Evolutionary conservation across 2,797 vertebrate genomes (phyloP).

Genomic region (Eulemur coronatus): DNA sequence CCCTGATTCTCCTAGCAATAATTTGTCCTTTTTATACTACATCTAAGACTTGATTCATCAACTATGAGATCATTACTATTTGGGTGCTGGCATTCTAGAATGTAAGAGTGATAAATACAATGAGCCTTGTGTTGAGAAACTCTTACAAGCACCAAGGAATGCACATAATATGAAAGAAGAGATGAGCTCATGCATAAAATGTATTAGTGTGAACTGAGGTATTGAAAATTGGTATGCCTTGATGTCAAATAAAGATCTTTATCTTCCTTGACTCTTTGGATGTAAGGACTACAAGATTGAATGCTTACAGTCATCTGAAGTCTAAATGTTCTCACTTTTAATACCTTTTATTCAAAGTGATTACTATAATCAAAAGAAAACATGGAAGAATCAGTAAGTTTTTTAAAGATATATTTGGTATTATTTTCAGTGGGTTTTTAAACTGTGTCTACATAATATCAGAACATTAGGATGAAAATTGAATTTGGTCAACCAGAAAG

Average conservation of each 20-base stretch:
- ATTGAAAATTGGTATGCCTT: constrained; percentile 52
- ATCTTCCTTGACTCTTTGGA: constrained; percentile 56
- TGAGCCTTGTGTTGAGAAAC: constrained; percentile 64
- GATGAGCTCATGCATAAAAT: constrained; percentile 74
- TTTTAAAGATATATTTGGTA: not conserved
- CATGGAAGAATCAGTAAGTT: not conserved
- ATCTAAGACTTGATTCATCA: constrained; percentile 65
- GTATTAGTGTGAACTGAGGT: constrained; percentile 70
- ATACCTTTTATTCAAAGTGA: constrained; percentile 49
- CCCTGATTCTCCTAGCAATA: constrained; percentile 11
- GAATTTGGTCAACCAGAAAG: constrained; percentile 46
- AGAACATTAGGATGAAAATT: constrained; percentile 37
- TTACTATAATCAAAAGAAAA: constrained; percentile 48
- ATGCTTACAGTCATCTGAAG: constrained; percentile 32
- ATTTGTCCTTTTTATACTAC: constrained; percentile 63
- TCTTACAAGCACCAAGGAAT: constrained; percentile 50
- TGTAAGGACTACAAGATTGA: not conserved
- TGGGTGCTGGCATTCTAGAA: constrained; percentile 30
- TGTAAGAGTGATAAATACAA: constrained; percentile 61
- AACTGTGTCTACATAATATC: not conserved
- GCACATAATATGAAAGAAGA: constrained; percentile 58
- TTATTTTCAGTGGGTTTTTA: constrained; percentile 23
- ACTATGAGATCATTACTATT: constrained; percentile 17
- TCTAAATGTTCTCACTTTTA: constrained; percentile 42
- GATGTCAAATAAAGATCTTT: constrained; percentile 59